Percentiles rank a stretch among this genome's conserved stretches.
phyloP scores from a whole-genome alignment of 2,797 vertebrate species.

The Eospalax fontanierii region DNA sequence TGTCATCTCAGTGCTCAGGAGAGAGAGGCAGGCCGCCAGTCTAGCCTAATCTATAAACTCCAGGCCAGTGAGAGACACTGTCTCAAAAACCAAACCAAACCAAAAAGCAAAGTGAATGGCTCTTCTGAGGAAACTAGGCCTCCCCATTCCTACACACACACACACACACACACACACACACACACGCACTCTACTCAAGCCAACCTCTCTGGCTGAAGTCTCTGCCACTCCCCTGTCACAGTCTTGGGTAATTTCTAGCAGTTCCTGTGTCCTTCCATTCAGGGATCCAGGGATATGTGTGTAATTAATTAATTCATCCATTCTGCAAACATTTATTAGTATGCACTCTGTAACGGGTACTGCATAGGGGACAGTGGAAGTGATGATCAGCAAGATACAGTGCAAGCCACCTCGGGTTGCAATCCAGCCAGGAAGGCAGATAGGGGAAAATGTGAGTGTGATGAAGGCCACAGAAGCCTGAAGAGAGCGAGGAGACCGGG shows the following conservation, averaged over 20 bases:
- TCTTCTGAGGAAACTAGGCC: background rate
- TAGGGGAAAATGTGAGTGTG: conserved; percentile 43
- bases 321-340: conserved; percentile 66
- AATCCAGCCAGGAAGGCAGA: conserved; percentile 14
- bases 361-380: background rate
- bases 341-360: conserved; percentile 9
- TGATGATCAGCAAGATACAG: conserved; percentile 34
- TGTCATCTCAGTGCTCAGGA: background rate
- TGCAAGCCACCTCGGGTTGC: conserved; percentile 39
- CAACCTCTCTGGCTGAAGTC: conserved; percentile 17
- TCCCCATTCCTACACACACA: no score
- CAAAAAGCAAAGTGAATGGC: background rate
- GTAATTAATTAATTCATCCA: conserved; percentile 68
- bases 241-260: conserved; percentile 49
- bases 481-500: background rate
- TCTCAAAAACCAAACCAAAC: background rate
- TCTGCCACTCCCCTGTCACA: conserved; percentile 4
- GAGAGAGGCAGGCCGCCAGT: background rate
- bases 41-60: background rate
- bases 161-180: background rate
- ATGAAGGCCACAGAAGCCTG: background rate
- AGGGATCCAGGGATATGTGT: conserved; percentile 58
- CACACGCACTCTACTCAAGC: background rate
- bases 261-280: conserved; percentile 30
- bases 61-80: background rate